These are phyloP conservation scores for Proctacanthus coquilletti DNA, from an alignment of 1,140 invertebrate species.

Conservation along the genomic window DNA sequence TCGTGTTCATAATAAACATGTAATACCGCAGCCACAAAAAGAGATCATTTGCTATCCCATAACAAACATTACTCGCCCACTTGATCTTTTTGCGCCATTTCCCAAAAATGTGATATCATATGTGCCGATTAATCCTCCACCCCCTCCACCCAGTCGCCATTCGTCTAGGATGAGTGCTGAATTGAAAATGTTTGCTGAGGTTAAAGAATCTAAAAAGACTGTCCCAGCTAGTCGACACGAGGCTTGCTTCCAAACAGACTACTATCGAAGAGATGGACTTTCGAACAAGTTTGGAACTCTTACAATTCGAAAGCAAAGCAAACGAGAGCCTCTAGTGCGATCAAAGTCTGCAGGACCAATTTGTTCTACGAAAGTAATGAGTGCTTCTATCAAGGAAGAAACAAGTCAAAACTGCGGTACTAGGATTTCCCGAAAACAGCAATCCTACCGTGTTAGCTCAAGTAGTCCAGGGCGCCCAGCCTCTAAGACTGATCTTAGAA, in stretches of 20 bases:
- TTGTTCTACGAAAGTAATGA: slow-evolving; percentile 16
- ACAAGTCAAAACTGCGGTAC: neutral
- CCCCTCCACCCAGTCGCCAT: slow-evolving; percentile 32
- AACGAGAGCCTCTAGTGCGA: slow-evolving; percentile 12
- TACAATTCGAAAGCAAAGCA: slow-evolving; percentile 14
- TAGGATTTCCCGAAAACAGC: slow-evolving; percentile 8
- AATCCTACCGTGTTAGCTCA: slow-evolving; percentile 15
- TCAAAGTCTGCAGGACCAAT: slow-evolving; percentile 24
- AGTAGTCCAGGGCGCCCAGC: slow-evolving; percentile 16
- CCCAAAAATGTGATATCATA: slow-evolving; percentile 35
- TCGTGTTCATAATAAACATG: slow-evolving; percentile 48
- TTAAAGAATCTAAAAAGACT: too few relatives aligned
- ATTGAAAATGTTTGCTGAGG: slow-evolving; percentile 42
- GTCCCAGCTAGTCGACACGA: slow-evolving; percentile 31
- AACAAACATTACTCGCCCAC: slow-evolving; percentile 25
- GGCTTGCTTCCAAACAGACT: slow-evolving; percentile 36
- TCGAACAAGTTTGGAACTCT: slow-evolving; percentile 13
- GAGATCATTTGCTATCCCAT: slow-evolving; percentile 40
- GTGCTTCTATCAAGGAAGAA: slow-evolving; percentile 12
- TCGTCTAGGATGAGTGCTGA: slow-evolving; percentile 59
- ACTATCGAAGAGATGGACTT: neutral
- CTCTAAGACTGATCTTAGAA: slow-evolving; percentile 14
- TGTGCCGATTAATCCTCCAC: slow-evolving; percentile 18
- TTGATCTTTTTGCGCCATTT: slow-evolving; percentile 30
- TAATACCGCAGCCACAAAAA: slow-evolving; percentile 26